Evolutionary conservation across 2,888 invertebrate species (phyloP).

Genomic region (Girardia tigrina): DNA sequence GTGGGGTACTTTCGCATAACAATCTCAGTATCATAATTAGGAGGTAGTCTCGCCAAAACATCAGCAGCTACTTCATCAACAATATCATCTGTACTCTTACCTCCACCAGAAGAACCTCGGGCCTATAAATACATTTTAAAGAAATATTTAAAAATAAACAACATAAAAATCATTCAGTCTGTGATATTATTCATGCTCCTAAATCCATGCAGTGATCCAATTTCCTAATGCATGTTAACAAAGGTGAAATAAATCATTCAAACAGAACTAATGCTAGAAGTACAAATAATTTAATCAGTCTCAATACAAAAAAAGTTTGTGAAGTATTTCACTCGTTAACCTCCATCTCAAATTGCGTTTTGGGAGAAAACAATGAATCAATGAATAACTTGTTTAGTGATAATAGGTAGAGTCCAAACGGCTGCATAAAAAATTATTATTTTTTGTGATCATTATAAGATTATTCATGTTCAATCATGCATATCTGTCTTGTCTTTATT

Average conservation of each 20-base stretch:
- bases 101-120: constrained; percentile 41
- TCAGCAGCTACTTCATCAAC: constrained; percentile 67
- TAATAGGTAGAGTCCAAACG: not conserved
- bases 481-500: too few species aligned
- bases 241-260: not conserved
- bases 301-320: not conserved
- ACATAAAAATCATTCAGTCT: not conserved
- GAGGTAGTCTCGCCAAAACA: constrained; percentile 56
- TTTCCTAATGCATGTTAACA: not conserved
- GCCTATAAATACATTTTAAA: constrained; percentile 27
- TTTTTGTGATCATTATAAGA: not conserved
- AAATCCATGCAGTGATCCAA: constrained; percentile 5
- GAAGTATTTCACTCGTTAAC: not conserved
- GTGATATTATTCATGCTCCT: not conserved
- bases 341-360: not conserved
- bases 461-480: too few species aligned
- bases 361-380: not conserved
- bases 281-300: too few species aligned
- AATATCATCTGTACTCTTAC: constrained; percentile 64
- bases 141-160: not conserved
- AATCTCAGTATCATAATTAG: constrained; percentile 47
- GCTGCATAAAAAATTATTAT: not conserved
- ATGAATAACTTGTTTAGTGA: not conserved
- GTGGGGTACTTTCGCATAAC: constrained; percentile 46
- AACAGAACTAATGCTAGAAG: not conserved